phyloP scores from a whole-genome alignment of 2,797 vertebrate genomes.

The Dromococcyx pavoninus region DNA sequence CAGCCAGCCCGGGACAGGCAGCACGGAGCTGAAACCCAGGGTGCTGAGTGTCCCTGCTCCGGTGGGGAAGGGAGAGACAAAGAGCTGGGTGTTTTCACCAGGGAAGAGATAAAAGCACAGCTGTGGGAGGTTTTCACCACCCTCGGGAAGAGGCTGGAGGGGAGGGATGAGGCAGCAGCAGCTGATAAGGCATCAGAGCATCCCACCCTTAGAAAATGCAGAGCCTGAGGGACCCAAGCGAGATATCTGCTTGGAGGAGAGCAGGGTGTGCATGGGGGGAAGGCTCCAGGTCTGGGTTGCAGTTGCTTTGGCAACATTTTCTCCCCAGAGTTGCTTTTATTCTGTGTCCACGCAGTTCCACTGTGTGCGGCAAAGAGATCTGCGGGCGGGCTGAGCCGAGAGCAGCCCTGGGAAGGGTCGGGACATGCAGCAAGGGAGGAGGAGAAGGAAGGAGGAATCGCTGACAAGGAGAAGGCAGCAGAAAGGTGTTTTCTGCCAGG shows the following conservation, averaged over 20 bases:
- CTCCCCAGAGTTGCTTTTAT: background rate
- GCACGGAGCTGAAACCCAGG: accelerated
- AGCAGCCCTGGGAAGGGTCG: background rate
- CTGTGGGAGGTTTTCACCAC: background rate
- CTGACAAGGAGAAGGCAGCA: background rate
- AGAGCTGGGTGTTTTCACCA: background rate
- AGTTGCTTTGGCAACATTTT: background rate
- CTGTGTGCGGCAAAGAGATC: background rate
- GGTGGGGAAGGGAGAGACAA: accelerated
- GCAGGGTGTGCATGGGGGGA: background rate
- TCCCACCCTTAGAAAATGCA: background rate
- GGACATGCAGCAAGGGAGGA: background rate
- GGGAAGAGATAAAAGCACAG: background rate
- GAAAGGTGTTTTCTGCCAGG: background rate
- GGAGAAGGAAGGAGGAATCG: background rate
- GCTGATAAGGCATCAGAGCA: background rate
- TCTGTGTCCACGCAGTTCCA: background rate
- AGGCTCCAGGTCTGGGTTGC: background rate
- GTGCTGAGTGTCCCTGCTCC: background rate
- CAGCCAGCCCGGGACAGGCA: background rate
- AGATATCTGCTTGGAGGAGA: background rate
- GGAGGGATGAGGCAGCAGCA: background rate
- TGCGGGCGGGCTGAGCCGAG: background rate
- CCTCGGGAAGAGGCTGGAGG: background rate
- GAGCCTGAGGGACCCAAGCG: background rate